Conservation (phyloP, 2,888 invertebrate genomes). For the Incurvaria masculella region DNA sequence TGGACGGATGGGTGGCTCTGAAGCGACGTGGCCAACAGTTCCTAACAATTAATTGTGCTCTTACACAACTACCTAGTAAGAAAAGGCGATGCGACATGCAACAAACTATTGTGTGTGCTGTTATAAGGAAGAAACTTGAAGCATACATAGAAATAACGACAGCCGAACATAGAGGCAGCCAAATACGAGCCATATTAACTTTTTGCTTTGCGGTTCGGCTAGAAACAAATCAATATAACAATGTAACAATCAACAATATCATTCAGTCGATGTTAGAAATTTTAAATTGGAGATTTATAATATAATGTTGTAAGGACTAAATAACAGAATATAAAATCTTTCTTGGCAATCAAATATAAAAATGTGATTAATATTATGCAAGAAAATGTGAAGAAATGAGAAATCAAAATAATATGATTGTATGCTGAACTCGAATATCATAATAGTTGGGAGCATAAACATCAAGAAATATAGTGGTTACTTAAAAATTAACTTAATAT, state of each 20-base stretch:
- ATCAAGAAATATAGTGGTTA: conserved; percentile 17
- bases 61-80: neutral
- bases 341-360: conserved; percentile 3
- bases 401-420: too few relatives aligned
- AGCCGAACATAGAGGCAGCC: conserved; percentile 54
- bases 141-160: conserved; percentile 55
- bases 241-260: conserved; percentile 7
- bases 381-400: neutral
- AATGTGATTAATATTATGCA: conserved; percentile 3
- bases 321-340: too few relatives aligned
- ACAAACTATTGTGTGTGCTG: conserved; percentile 33
- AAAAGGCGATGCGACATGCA: conserved; percentile 27
- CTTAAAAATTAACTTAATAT: conserved; percentile 29
- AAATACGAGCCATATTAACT: conserved; percentile 55
- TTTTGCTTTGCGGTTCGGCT: conserved; percentile 53
- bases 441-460: conserved; percentile 21
- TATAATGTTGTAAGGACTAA: too few relatives aligned
- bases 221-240: conserved; percentile 22
- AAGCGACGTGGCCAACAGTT: too few relatives aligned
- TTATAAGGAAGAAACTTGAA: conserved; percentile 42
- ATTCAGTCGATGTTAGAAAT: too few relatives aligned
- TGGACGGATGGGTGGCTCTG: neutral
- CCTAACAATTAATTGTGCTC: neutral
- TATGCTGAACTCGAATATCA: neutral
- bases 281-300: too few relatives aligned